These are phyloP conservation scores for Paramuricea clavata DNA, from an alignment of 92 coral and sea anemone species.

Conservation along the genomic window DNA sequence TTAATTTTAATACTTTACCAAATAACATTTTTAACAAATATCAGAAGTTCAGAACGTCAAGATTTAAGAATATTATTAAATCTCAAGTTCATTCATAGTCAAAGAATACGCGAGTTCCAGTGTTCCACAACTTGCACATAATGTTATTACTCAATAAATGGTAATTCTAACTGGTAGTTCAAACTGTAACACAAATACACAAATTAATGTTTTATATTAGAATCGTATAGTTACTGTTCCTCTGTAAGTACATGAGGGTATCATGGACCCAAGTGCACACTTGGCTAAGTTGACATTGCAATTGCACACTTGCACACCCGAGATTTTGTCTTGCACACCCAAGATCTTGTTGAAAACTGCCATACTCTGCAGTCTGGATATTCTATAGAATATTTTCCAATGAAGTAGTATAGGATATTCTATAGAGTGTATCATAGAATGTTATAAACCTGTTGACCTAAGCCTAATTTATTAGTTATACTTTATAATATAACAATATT, in stretches of 20 bases:
- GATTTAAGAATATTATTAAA: neutral
- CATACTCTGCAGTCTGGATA: no score
- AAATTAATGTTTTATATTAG: neutral
- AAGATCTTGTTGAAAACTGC: no score
- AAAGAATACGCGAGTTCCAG: neutral
- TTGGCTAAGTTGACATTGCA: no score
- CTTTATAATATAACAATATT: no score
- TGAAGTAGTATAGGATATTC: no score
- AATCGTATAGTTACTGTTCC: neutral
- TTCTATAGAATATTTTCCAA: no score
- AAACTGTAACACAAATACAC: neutral
- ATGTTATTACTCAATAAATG: neutral
- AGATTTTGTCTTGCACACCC: no score
- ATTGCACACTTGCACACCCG: no score
- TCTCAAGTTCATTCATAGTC: neutral
- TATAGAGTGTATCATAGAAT: no score
- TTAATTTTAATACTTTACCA: neutral
- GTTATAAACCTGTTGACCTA: no score
- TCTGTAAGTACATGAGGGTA: conserved; percentile 29
- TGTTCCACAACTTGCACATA: neutral
- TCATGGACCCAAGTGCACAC: no score
- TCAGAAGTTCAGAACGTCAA: conserved; percentile 2
- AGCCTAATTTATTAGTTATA: no score
- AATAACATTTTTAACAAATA: conserved; percentile 3
- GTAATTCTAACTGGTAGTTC: neutral